These are phyloP conservation scores for Aurelia sp. DNA, from an alignment of 30 jellyfish, hydroid and myxozoan genomes.

Conservation along the genomic window DNA sequence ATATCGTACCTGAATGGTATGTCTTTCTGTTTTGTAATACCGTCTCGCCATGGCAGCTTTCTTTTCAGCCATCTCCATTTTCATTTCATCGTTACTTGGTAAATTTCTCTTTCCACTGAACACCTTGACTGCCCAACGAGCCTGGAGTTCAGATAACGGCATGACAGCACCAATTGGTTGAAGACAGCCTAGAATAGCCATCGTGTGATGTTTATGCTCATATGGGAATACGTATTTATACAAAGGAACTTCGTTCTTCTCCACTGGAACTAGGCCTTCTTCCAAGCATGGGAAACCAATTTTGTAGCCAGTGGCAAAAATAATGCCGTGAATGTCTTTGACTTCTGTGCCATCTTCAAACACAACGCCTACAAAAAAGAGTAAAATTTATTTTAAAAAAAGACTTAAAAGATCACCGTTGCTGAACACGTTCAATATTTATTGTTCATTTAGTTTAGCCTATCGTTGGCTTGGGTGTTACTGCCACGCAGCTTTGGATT, in stretches of 20 bases:
- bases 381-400: too few species aligned
- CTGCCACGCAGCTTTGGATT: too few species aligned
- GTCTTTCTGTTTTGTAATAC: constrained; percentile 72
- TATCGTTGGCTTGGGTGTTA: too few species aligned
- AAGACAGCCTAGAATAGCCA: constrained; percentile 89
- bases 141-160: constrained; percentile 89
- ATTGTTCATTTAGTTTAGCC: too few species aligned
- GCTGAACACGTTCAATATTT: too few species aligned
- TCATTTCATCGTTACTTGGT: constrained; percentile 67
- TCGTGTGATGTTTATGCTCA: constrained; percentile 56
- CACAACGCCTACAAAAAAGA: constrained; percentile 64
- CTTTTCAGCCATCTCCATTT: constrained; percentile 31
- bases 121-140: constrained; percentile 85
- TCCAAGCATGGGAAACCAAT: constrained; percentile 87
- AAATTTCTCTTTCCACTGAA: constrained; percentile 52
- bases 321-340: constrained; percentile 67
- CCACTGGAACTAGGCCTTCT: constrained; percentile 62
- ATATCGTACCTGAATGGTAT: constrained; percentile 79
- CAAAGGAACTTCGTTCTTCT: constrained; percentile 70
- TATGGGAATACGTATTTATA: constrained; percentile 83
- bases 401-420: not conserved
- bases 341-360: constrained; percentile 85
- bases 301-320: constrained; percentile 85
- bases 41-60: constrained; percentile 29
- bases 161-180: constrained; percentile 91